Evolutionary conservation across 2,797 vertebrate genomes (phyloP).

Genomic region (Sebastes wilsoni): DNA sequence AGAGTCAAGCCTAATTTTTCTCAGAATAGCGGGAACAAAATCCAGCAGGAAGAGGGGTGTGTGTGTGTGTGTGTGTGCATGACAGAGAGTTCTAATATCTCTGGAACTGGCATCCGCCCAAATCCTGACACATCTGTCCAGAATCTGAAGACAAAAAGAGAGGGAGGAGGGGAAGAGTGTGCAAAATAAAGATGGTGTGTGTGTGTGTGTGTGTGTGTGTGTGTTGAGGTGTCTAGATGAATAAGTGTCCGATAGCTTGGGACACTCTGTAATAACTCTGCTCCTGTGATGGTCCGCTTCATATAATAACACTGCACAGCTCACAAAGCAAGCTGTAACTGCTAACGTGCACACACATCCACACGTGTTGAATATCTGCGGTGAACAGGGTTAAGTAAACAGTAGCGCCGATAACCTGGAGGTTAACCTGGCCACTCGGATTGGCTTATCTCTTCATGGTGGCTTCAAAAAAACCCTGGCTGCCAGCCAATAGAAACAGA

Average conservation of each 20-base stretch:
- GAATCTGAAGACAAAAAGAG: conserved; percentile 39
- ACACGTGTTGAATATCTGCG: conserved; percentile 40
- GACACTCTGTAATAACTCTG: conserved; percentile 6
- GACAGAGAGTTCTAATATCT: conserved; percentile 46
- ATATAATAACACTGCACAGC: conserved; percentile 21
- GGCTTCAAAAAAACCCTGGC: conserved; percentile 59
- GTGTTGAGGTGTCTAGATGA: background rate
- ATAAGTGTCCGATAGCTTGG: background rate
- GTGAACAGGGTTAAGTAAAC: conserved; percentile 68
- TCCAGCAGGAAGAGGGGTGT: conserved; percentile 50
- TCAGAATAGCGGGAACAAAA: conserved; percentile 64
- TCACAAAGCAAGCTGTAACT: conserved; percentile 5
- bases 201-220: background rate
- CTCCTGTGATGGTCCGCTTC: conserved; percentile 33
- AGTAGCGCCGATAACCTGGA: conserved; percentile 59
- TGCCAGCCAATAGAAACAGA: conserved; percentile 70
- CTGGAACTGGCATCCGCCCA: conserved; percentile 53
- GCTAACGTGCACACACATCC: conserved; percentile 3
- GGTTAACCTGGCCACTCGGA: conserved; percentile 49
- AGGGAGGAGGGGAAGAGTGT: conserved; percentile 3
- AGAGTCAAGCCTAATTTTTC: conserved; percentile 63
- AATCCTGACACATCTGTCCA: conserved; percentile 64
- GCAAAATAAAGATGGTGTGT: background rate
- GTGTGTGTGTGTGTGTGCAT: background rate
- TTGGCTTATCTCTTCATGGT: conserved; percentile 65